Conservation (phyloP, 2,113 vertebrate genomes). For the Brachirus orientalis region DNA sequence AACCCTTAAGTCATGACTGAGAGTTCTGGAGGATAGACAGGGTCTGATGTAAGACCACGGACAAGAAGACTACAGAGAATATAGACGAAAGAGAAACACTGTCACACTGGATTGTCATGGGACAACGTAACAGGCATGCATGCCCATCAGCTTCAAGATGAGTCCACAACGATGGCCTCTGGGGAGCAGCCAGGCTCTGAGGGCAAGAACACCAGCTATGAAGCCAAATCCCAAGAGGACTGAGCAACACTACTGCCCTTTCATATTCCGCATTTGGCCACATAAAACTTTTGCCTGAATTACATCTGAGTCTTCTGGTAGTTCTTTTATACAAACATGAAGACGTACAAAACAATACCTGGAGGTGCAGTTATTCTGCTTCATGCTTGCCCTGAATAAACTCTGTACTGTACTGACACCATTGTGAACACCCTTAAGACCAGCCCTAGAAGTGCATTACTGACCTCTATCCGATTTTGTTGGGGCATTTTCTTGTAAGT, state of each 20-base stretch:
- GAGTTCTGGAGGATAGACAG: constrained; percentile 28
- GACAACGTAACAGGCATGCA: constrained; percentile 34
- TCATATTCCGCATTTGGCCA: constrained; percentile 5
- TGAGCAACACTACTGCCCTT: constrained; percentile 6
- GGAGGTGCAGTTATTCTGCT: constrained; percentile 3
- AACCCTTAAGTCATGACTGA: constrained; percentile 40
- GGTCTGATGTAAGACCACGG: constrained; percentile 51
- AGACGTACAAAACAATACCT: constrained; percentile 11
- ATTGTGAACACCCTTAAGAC: too few relatives aligned
- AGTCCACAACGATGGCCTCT: constrained; percentile 52
- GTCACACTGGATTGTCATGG: constrained; percentile 55
- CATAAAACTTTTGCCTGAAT: constrained; percentile 4
- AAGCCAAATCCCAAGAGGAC: constrained; percentile 34
- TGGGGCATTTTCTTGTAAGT: too few relatives aligned
- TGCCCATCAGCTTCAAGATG: constrained; percentile 66
- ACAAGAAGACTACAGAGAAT: constrained; percentile 43
- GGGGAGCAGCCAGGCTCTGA: constrained; percentile 51
- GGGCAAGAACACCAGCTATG: constrained; percentile 36
- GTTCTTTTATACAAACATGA: background rate
- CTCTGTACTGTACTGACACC: constrained; percentile 1
- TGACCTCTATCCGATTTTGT: too few relatives aligned
- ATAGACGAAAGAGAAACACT: constrained; percentile 57
- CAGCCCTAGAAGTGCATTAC: too few relatives aligned
- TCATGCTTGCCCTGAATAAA: background rate
- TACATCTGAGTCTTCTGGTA: background rate